Conservation (phyloP, 2,888 invertebrate genomes). For the Folsomia manolachei region DNA sequence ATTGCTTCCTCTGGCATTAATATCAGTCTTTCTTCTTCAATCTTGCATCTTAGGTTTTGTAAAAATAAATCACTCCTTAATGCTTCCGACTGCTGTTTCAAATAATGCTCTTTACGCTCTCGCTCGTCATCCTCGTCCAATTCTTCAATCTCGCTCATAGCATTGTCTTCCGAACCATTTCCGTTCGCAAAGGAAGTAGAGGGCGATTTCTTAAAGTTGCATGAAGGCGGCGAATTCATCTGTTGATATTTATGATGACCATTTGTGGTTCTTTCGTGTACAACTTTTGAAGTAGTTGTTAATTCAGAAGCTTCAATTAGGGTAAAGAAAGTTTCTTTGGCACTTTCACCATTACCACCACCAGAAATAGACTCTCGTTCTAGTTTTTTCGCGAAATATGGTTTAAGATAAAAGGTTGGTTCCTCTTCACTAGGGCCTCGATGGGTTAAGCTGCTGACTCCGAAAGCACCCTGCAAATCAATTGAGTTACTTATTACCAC, state of each 20-base stretch:
- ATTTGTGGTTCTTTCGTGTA: neutral
- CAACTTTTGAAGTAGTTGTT: neutral
- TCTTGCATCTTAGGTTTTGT: neutral
- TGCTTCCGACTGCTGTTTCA: conserved; percentile 13
- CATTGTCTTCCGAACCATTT: neutral
- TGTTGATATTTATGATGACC: neutral
- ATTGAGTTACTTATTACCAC: neutral
- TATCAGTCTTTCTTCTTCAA: conserved; percentile 42
- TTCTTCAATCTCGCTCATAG: neutral
- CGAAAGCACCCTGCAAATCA: conserved; percentile 37
- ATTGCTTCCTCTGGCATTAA: conserved; percentile 48
- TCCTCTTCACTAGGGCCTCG: conserved; percentile 28
- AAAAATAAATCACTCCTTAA: conserved; percentile 5
- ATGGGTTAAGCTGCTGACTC: conserved; percentile 36
- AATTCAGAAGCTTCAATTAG: neutral
- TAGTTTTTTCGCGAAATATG: conserved; percentile 24
- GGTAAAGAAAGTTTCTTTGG: neutral
- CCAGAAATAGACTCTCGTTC: conserved; percentile 3
- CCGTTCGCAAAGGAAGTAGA: neutral
- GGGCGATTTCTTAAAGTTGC: neutral
- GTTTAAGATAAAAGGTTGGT: conserved; percentile 15
- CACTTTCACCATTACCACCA: neutral
- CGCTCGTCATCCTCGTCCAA: neutral
- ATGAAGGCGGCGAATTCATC: neutral
- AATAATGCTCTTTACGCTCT: too few relatives aligned